These are phyloP conservation scores for Xanthia icteritia DNA, from an alignment of 2,888 invertebrate genomes.

Conservation along the genomic window DNA sequence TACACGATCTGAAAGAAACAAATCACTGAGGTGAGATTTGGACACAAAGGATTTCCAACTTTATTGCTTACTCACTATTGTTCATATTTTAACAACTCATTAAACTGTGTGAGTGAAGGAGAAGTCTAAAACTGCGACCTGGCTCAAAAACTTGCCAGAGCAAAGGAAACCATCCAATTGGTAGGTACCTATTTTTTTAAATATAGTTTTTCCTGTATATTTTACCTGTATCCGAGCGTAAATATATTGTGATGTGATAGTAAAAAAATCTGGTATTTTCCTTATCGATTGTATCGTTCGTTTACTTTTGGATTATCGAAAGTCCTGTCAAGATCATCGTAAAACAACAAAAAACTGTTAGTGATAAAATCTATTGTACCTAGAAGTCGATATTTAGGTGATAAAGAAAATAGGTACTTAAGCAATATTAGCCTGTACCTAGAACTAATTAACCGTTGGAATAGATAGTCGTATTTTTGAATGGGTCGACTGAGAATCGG, in stretches of 20 bases:
- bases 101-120: neutral
- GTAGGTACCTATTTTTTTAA: neutral
- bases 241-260: too few species aligned
- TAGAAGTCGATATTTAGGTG: neutral
- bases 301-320: neutral
- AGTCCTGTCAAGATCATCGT: neutral
- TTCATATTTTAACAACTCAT: too few species aligned
- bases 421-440: neutral
- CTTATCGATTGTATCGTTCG: neutral
- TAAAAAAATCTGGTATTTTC: neutral
- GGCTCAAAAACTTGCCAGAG: neutral
- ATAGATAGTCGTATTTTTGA: neutral
- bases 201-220: neutral
- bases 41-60: neutral
- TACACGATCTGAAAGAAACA: conserved; percentile 13
- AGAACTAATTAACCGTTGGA: neutral
- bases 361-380: neutral
- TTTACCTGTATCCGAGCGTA: neutral
- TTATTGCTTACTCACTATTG: too few species aligned
- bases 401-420: neutral
- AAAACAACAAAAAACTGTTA: conserved; percentile 10
- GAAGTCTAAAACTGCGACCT: neutral
- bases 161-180: neutral
- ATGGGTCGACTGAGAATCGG: too few species aligned
- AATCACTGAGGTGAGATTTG: neutral